phyloP scores from a whole-genome alignment of 2,113 vertebrate species.

The Clarias gariepinus region DNA sequence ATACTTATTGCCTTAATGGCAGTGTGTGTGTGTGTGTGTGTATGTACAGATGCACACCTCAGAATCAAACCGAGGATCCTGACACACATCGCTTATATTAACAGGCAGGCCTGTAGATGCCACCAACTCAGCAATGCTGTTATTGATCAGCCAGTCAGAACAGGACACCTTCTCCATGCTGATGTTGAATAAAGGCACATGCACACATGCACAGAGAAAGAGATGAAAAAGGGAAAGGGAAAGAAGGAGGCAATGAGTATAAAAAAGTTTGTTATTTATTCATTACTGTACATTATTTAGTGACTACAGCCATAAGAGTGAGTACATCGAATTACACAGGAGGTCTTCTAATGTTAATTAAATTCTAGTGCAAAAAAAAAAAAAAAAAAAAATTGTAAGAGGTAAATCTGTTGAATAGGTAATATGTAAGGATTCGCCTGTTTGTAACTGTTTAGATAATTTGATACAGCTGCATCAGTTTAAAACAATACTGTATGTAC shows the following conservation, averaged over 20 bases:
- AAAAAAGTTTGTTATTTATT: not conserved
- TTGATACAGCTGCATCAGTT: not conserved
- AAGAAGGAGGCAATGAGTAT: not conserved
- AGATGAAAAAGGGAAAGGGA: not conserved
- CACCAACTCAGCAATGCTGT: constrained; percentile 80
- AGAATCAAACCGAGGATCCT: constrained; percentile 80
- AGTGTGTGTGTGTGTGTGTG: constrained; percentile 8
- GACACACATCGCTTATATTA: constrained; percentile 80
- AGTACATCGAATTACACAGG: not conserved
- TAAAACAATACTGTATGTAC: not conserved
- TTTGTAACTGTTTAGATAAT: not conserved
- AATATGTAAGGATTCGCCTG: not conserved
- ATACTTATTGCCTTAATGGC: not conserved
- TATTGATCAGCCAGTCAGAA: constrained; percentile 82
- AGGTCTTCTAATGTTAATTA: not conserved
- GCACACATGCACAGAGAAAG: constrained; percentile 55
- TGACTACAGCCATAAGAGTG: not conserved
- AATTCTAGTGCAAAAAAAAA: not conserved
- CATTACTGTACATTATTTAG: constrained; percentile 3
- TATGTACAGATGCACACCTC: constrained; percentile 64
- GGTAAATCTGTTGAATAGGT: not conserved
- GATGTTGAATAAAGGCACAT: constrained; percentile 48
- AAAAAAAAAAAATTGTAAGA: not conserved
- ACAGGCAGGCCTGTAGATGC: constrained; percentile 79
- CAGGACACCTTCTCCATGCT: constrained; percentile 80